Conservation (phyloP, 1,140 invertebrate species). For the Drosophila miranda region DNA sequence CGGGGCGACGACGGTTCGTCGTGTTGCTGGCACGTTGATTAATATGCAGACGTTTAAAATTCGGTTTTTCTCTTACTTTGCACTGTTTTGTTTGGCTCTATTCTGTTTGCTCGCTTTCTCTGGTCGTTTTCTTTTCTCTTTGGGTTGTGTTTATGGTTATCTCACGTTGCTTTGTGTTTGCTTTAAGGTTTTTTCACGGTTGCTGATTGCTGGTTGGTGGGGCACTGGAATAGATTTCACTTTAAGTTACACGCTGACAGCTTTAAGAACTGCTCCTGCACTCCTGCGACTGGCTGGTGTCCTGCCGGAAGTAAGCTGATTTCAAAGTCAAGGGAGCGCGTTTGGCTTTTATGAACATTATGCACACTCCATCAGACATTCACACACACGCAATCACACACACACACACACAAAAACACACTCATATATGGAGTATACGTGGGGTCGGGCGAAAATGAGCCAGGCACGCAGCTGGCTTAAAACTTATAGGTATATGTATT, state of each 20-base stretch:
- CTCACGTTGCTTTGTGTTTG: slow-evolving; percentile 42
- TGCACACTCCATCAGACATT: slow-evolving; percentile 23
- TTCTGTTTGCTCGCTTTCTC: slow-evolving; percentile 12
- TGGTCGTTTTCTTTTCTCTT: slow-evolving; percentile 20
- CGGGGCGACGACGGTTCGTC: not conserved
- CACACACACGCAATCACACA: slow-evolving; percentile 20
- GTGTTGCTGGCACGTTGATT: slow-evolving; percentile 51
- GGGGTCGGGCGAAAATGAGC: slow-evolving; percentile 44
- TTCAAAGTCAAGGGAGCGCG: slow-evolving; percentile 15
- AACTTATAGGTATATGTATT: not conserved
- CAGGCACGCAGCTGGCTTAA: slow-evolving; percentile 2
- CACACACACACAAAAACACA: slow-evolving; percentile 6
- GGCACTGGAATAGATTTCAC: slow-evolving; percentile 48
- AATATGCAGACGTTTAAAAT: slow-evolving; percentile 79
- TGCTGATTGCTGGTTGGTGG: slow-evolving; percentile 10
- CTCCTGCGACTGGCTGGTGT: slow-evolving; percentile 13
- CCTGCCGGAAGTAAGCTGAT: slow-evolving; percentile 59
- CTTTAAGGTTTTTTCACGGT: slow-evolving; percentile 42
- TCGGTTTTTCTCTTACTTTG: slow-evolving; percentile 50
- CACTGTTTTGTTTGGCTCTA: too few species aligned
- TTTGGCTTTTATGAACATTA: slow-evolving; percentile 29
- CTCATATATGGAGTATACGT: too few species aligned
- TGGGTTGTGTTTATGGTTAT: slow-evolving; percentile 43
- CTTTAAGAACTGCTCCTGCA: not conserved
- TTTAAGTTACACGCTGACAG: slow-evolving; percentile 34